Evolutionary conservation across 2,888 invertebrate species (phyloP), one percentile per base, ranked within the genome.

Genomic region (Psylliodes chrysocephalus): DNA sequence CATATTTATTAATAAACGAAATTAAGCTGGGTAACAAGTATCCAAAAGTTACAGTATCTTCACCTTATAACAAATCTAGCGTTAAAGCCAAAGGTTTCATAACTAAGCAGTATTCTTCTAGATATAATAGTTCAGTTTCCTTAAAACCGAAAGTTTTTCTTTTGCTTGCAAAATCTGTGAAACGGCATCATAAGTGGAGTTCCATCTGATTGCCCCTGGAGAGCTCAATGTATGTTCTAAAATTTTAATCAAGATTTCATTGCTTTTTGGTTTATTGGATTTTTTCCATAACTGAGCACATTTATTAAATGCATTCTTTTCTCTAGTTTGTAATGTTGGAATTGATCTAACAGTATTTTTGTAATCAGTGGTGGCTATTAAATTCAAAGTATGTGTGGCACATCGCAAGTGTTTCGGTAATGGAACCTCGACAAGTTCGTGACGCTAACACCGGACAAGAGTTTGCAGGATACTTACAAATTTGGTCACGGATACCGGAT

Each of bases 361-460:
- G 8, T 28, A 14, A 68, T 69, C 63, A 7, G 51, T 65, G 15
- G 67, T 67, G 12, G 65, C 64, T 10, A 67, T 59, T 38, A 67
- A 40, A 49, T 67, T 68, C 17, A 67, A 42, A 12, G 69, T 68
- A 46, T 69, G 67, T 53, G 54, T 64, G 10, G 65, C 62, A n/a
- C n/a, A n/a, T n/a, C n/a, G n/a, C n/a, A n/a, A n/a, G n/a, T n/a
- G n/a, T n/a, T n/a, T n/a, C n/a, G n/a, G n/a, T n/a, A n/a, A n/a
- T n/a, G n/a, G n/a, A n/a, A n/a, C n/a, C n/a, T n/a, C n/a, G n/a
- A n/a, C n/a, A n/a, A n/a, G n/a, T n/a, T n/a, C n/a, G n/a, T n/a
- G n/a, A n/a, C n/a, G n/a, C n/a, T n/a, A n/a, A n/a, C n/a, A n/a
- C n/a, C n/a, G n/a, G n/a, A n/a, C n/a, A n/a, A n/a, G n/a, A n/a